Conservation (phyloP, 2,113 vertebrate species). For the Gymnobelideus leadbeateri region DNA sequence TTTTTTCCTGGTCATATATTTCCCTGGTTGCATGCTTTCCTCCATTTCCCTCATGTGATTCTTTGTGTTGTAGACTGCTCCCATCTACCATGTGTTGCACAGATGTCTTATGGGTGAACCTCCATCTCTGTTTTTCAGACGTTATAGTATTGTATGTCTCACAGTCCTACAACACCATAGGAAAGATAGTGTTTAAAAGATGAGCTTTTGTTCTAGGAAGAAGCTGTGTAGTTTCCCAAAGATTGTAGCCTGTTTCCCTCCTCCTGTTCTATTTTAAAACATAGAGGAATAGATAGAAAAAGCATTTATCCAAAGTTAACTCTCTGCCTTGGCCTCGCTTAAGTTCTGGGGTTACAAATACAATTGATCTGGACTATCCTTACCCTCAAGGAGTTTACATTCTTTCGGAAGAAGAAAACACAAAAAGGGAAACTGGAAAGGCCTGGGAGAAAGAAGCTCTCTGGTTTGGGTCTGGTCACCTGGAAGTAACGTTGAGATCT, state of each 20-base stretch:
- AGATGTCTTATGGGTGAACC: background rate
- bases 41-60: background rate
- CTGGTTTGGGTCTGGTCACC: background rate
- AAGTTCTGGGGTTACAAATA: background rate
- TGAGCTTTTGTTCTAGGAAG: background rate
- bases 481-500: background rate
- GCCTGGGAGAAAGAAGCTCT: background rate
- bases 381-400: background rate
- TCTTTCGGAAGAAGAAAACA: background rate
- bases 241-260: background rate
- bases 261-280: background rate
- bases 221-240: background rate
- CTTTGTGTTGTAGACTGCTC: background rate
- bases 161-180: background rate
- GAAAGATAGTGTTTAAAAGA: background rate
- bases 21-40: background rate
- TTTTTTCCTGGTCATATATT: background rate
- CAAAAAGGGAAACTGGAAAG: background rate
- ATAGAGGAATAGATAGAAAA: background rate
- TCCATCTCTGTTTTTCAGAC: background rate
- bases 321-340: background rate
- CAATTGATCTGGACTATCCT: background rate
- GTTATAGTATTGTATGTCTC: background rate
- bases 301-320: background rate
- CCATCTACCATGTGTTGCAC: background rate